Base-by-base conservation (phyloP, 1,140 invertebrate species). In the Venturia canescens region DNA sequence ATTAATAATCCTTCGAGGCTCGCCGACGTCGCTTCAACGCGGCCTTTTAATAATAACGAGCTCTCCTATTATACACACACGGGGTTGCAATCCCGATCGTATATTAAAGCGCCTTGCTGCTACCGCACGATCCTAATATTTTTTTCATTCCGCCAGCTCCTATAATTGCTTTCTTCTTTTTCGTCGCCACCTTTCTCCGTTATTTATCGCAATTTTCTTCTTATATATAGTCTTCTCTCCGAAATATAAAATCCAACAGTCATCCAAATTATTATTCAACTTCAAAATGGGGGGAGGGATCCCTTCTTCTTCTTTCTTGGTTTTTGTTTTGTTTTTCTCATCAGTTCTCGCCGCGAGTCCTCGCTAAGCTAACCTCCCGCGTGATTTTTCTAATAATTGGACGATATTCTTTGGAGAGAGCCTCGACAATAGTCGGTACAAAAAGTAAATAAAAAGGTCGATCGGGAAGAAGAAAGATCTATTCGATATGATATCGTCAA, bases 401-500 rank as follows among this genome's bases (percentile, higher is more conserved):
- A 44, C 38, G 11, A 44, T 9, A 9, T 11, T 44, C 38, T 44
- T 44, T 6, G 7, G 38, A 44, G 11, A 44, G 1, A 5, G 13
- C n/a, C n/a, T n/a, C n/a, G n/a, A n/a, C n/a, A n/a, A n/a, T n/a
- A n/a, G 38, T 44, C 13, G 38, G 38, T n/a, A n/a, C n/a, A n/a
- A n/a, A n/a, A 44, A 44, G 1, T 6, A 44, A 44, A 44, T 4
- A 44, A 44, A 44, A 44, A 44, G 3, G 1, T 44, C 38, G 38
- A n/a, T 44, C 38, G 38, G 1, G 9, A 48, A 44, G 48, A 81
- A 78, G 72, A 34, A 71, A 79, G 21, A 53, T 69, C 3, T 11
- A 57, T 86, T 78, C 18, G 90, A 88, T 81, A 94, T 93, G 93
- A 86, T 94, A 74, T 92, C 92, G 0, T 89, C 90, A 13, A 92